phyloP scores from a whole-genome alignment of 2,113 vertebrate genomes.

The Pomatorhinus ruficollis region DNA sequence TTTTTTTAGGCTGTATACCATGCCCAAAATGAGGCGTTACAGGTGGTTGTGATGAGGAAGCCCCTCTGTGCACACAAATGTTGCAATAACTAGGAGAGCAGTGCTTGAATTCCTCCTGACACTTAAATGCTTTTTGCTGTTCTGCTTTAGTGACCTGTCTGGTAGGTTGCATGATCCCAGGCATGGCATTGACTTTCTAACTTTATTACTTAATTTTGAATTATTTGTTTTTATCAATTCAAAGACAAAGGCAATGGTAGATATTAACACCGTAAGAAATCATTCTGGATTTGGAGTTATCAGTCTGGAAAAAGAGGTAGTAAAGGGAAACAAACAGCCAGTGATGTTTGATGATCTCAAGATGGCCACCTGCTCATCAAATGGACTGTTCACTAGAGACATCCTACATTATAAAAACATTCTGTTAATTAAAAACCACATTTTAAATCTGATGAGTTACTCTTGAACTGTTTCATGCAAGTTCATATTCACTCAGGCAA shows the following conservation, averaged over 20 bases:
- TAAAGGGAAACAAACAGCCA: not conserved
- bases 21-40: not conserved
- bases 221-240: not conserved
- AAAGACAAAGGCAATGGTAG: not conserved
- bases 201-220: not conserved
- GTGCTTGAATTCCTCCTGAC: not conserved
- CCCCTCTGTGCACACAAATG: not conserved
- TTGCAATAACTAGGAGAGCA: not conserved
- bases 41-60: not conserved
- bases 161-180: not conserved
- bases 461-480: slow-evolving; percentile 5
- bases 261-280: not conserved
- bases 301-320: not conserved
- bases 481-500: slow-evolving; percentile 34
- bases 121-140: not conserved
- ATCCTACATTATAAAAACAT: slow-evolving; percentile 37
- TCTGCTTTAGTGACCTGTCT: not conserved
- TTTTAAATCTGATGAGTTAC: slow-evolving; percentile 12
- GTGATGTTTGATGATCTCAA: not conserved
- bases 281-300: not conserved
- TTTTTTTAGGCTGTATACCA: not conserved
- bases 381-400: not conserved
- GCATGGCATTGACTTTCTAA: accelerated
- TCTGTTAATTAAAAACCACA: slow-evolving; percentile 34
- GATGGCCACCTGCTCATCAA: not conserved